A percentile compares a stretch with the other conserved stretches of the same genome.
Conservation (phyloP, 2,797 vertebrate species). For the Gastrophryne carolinensis region DNA sequence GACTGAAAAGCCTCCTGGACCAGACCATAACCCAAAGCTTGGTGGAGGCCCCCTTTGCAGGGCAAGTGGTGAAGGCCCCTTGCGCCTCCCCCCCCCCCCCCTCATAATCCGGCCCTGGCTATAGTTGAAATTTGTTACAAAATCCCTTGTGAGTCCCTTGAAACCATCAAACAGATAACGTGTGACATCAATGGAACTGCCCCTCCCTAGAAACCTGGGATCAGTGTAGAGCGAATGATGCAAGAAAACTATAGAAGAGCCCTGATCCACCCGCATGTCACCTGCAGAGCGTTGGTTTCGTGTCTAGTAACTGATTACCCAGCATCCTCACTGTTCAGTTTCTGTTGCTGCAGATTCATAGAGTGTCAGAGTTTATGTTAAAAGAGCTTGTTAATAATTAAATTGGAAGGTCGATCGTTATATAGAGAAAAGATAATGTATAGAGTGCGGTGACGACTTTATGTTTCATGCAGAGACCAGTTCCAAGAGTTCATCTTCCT, state of each 20-base stretch:
- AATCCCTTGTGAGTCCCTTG: too few species aligned
- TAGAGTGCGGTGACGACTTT: background rate
- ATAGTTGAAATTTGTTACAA: too few species aligned
- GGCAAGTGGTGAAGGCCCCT: too few species aligned
- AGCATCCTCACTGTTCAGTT: background rate
- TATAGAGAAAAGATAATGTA: background rate
- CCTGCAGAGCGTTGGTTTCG: background rate
- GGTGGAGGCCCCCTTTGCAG: too few species aligned
- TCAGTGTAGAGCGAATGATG: too few species aligned
- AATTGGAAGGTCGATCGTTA: background rate
- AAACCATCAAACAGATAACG: too few species aligned
- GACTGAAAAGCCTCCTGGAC: too few species aligned
- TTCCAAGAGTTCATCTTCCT: background rate
- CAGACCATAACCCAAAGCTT: too few species aligned
- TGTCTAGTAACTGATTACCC: constrained; percentile 8
- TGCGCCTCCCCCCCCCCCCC: too few species aligned
- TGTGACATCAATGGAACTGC: too few species aligned
- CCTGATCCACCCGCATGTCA: background rate
- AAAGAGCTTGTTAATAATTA: constrained; percentile 25
- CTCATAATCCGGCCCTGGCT: too few species aligned
- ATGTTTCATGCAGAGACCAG: background rate
- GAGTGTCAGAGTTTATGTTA: background rate
- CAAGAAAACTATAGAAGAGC: background rate
- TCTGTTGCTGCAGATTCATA: background rate
- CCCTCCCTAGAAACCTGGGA: too few species aligned